Evolutionary conservation across 2,888 invertebrate genomes (phyloP).

Genomic region (Eupsilia transversa): DNA sequence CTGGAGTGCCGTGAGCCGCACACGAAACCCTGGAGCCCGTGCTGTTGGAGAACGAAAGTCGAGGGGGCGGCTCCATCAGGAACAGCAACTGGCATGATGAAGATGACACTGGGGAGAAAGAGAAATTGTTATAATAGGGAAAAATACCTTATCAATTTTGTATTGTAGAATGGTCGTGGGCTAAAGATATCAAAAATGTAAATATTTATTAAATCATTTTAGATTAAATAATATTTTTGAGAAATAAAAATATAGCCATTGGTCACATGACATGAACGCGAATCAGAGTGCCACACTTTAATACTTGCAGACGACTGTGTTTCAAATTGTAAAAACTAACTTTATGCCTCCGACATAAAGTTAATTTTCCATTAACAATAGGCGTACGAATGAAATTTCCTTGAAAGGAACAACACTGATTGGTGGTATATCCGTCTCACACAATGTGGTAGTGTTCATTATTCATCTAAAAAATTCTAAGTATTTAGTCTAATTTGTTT

Average conservation of each 20-base stretch:
- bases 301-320: neutral
- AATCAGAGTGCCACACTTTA: neutral
- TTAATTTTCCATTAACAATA: neutral
- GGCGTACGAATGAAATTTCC: neutral
- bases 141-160: neutral
- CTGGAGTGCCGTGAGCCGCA: conserved; percentile 94
- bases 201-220: neutral
- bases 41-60: conserved; percentile 94
- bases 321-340: neutral
- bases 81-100: conserved; percentile 88
- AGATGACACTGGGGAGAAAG: conserved; percentile 71
- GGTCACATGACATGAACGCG: neutral
- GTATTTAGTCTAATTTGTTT: neutral
- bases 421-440: neutral
- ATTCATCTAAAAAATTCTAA: neutral
- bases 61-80: conserved; percentile 94
- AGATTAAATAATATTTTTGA: neutral
- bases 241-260: neutral
- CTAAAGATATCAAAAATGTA: neutral
- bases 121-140: neutral
- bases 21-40: conserved; percentile 94
- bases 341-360: neutral
- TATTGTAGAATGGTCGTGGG: neutral
- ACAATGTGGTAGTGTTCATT: neutral
- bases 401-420: neutral